Evolutionary conservation across 2,888 invertebrate species (phyloP).

Genomic region (Caenorhabditis zanzibari): DNA sequence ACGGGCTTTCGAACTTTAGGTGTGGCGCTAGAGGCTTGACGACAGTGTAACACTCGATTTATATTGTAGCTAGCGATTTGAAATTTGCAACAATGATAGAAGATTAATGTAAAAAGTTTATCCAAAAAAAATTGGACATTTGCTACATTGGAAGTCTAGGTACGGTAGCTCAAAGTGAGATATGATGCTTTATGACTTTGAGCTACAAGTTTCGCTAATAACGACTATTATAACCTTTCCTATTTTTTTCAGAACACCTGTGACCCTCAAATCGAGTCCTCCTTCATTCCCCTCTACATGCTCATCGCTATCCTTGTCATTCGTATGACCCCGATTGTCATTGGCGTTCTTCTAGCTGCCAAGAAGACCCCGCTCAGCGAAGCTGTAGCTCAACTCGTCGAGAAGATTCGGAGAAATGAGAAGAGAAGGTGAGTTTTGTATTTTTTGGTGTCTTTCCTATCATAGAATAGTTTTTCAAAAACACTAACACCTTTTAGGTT

Average conservation of each 20-base stretch:
- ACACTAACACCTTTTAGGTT: constrained; percentile 59
- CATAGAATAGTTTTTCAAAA: neutral
- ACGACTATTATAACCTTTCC: too few species aligned
- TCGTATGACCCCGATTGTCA: constrained; percentile 74
- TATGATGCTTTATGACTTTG: too few species aligned
- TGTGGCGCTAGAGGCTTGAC: too few species aligned
- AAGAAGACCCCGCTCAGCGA: constrained; percentile 76
- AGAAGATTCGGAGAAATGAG: constrained; percentile 63
- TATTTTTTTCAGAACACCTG: constrained; percentile 81
- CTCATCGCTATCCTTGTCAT: constrained; percentile 74
- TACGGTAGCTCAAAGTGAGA: too few species aligned
- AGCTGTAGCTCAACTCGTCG: constrained; percentile 73
- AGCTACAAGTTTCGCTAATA: too few species aligned
- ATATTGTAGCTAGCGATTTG: too few species aligned
- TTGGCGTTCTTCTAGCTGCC: constrained; percentile 72
- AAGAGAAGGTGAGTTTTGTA: constrained; percentile 56
- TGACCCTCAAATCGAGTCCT: constrained; percentile 78
- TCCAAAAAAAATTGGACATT: too few species aligned
- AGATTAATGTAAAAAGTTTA: too few species aligned
- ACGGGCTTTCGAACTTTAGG: too few species aligned
- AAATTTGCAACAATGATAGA: too few species aligned
- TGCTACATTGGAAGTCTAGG: too few species aligned
- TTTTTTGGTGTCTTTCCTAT: neutral
- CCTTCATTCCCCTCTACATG: constrained; percentile 76
- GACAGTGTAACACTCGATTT: too few species aligned